Base-by-base conservation (phyloP, 2,888 invertebrate species). In the Arrhopalites spinosus region DNA sequence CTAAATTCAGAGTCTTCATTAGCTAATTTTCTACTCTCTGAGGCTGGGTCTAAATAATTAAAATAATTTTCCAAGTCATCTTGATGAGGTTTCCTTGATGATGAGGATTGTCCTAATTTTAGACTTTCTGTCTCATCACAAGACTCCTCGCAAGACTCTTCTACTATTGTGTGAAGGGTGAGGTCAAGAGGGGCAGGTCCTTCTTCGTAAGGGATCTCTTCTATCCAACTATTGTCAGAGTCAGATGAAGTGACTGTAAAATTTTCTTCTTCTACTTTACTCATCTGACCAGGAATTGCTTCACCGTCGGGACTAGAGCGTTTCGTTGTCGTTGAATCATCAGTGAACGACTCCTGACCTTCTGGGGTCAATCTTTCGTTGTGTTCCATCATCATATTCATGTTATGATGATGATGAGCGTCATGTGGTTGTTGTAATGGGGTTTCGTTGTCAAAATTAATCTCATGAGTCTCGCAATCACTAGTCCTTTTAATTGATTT, bases 81-180 rank as follows among this genome's bases (percentile, higher is more conserved):
- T n/a, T 76, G 74, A 17, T 73, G 75, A 23, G 78, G 72, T 59
- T 43, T 68, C 23, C 74, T 59, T 2, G 29, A 8, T 7, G 50
- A 50, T 8, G 11, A n/a, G 23, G 15, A 27, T 36, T 36, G 20
- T n/a, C 20, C 25, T 17, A 64, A 15, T 29, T 20, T n/a, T 1
- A 64, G 50, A 72, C 81, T 82, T 69, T 84, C 81, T 13, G 79
- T 76, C 73, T 80, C 84, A 47, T 77, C 79, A 43, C 85, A 85
- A 86, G 95, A 95, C 86, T 96, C 96, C 87, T 96, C 95, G 85
- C 95, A 95, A 84, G 94, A 95, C 86, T 96, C 96, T 87, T 96
- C 96, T 36, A 95, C 92, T 82, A 96, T 96, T 0, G 96, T 96
- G 84, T 96, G 95, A 79, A 96, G 87, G 1, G 95, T 95, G 85